Evolutionary conservation across 2,113 vertebrate species (phyloP).

Genomic region (Alexandromys fortis): DNA sequence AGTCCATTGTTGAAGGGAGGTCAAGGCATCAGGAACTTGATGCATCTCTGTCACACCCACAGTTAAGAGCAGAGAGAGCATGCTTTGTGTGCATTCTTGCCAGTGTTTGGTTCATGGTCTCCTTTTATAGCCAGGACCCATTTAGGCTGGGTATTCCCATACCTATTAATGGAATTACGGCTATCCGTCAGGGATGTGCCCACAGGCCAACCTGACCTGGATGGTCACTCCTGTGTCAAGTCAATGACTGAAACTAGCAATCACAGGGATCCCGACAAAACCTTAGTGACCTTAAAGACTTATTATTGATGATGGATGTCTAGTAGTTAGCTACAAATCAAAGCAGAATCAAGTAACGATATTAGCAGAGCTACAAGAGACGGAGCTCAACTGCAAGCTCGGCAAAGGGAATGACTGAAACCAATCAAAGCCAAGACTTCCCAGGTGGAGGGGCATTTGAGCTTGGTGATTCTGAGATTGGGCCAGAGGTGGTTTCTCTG

Average conservation of each 20-base stretch:
- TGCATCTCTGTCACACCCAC: neutral
- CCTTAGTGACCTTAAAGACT: neutral
- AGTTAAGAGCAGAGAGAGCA: neutral
- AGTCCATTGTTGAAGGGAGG: neutral
- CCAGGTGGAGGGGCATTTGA: neutral
- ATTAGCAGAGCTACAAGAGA: slow-evolving; percentile 9
- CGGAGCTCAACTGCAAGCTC: neutral
- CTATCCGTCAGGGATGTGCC: neutral
- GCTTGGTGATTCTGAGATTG: neutral
- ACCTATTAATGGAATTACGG: too few species aligned
- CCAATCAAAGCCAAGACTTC: neutral
- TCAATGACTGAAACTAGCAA: neutral
- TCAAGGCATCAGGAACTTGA: neutral
- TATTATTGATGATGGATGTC: neutral
- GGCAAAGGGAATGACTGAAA: neutral
- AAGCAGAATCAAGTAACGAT: neutral
- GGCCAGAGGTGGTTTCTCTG: neutral
- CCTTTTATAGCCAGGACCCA: neutral
- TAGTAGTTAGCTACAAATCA: neutral
- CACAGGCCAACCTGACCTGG: neutral
- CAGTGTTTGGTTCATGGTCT: neutral
- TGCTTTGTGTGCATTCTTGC: neutral
- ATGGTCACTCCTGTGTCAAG: neutral
- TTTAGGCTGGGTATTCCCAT: neutral
- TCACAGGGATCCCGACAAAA: neutral